A percentile compares a stretch with the other conserved stretches of the same genome.
Evolutionary conservation across 1,140 invertebrate genomes (phyloP).

Genomic region (Apis dorsata): DNA sequence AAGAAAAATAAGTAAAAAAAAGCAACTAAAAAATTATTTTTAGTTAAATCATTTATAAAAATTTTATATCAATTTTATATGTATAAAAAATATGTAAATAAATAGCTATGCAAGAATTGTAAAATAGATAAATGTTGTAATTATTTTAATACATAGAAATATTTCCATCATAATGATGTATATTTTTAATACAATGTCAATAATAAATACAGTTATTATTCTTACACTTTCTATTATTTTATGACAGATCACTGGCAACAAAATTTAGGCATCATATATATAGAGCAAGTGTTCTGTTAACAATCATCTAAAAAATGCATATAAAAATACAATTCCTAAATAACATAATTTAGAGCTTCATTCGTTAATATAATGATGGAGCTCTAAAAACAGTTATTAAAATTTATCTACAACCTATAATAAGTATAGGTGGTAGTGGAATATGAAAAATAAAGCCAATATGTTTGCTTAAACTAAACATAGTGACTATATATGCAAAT

Average conservation of each 20-base stretch:
- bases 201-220: constrained; percentile 68
- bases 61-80: neutral
- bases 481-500: constrained; percentile 59
- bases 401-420: constrained; percentile 62
- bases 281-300: constrained; percentile 56
- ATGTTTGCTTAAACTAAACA: constrained; percentile 41
- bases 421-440: constrained; percentile 44
- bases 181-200: constrained; percentile 57
- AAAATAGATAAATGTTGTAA: constrained; percentile 48
- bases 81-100: constrained; percentile 43
- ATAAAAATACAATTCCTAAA: constrained; percentile 69
- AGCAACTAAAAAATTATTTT: neutral
- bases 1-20: no score
- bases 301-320: constrained; percentile 62
- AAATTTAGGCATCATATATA: constrained; percentile 56
- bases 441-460: constrained; percentile 49
- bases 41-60: constrained; percentile 3
- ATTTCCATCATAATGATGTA: constrained; percentile 61
- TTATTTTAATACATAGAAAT: constrained; percentile 54
- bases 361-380: constrained; percentile 65
- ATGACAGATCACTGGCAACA: constrained; percentile 60
- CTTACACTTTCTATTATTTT: constrained; percentile 60
- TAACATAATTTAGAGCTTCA: constrained; percentile 53
- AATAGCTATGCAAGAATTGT: constrained; percentile 56
- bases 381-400: constrained; percentile 63